Percentiles rank a stretch among this genome's conserved stretches.
phyloP scores from a whole-genome alignment of 2,113 vertebrate genomes.

The Astur gentilis region DNA sequence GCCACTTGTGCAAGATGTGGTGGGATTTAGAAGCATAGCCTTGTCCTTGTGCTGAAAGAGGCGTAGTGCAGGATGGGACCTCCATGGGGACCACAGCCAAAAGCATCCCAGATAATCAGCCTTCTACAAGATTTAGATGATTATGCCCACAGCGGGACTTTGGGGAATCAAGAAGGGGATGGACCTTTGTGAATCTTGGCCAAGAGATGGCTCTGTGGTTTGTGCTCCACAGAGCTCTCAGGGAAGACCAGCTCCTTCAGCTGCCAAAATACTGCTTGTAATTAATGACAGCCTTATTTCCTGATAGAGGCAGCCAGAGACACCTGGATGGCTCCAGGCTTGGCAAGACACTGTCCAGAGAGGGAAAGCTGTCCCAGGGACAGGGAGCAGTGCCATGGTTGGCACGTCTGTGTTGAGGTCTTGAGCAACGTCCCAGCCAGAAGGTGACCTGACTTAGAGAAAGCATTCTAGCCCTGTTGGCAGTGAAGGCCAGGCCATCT shows the following conservation, averaged over 20 bases:
- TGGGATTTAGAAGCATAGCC: too few species aligned
- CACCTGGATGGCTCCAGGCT: neutral
- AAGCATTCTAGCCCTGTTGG: neutral
- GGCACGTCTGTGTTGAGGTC: neutral
- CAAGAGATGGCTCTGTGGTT: neutral
- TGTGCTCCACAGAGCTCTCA: neutral
- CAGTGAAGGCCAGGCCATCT: neutral
- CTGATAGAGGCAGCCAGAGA: neutral
- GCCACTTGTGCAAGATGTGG: too few species aligned
- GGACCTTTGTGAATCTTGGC: neutral
- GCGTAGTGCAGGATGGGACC: neutral
- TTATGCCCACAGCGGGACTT: neutral
- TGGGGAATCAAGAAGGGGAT: neutral
- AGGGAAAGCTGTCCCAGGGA: neutral
- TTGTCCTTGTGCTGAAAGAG: neutral
- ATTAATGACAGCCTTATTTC: neutral
- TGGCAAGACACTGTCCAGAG: neutral
- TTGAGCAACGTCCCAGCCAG: neutral
- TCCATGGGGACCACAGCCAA: neutral
- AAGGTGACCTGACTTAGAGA: neutral
- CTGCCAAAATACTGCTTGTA: neutral
- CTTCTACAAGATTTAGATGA: neutral
- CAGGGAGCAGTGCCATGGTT: neutral
- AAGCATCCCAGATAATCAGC: neutral
- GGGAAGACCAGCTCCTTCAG: neutral